A percentile compares a stretch with the other conserved stretches of the same genome.
phyloP scores from a whole-genome alignment of 1,140 invertebrate species.

The Cydia splendana region DNA sequence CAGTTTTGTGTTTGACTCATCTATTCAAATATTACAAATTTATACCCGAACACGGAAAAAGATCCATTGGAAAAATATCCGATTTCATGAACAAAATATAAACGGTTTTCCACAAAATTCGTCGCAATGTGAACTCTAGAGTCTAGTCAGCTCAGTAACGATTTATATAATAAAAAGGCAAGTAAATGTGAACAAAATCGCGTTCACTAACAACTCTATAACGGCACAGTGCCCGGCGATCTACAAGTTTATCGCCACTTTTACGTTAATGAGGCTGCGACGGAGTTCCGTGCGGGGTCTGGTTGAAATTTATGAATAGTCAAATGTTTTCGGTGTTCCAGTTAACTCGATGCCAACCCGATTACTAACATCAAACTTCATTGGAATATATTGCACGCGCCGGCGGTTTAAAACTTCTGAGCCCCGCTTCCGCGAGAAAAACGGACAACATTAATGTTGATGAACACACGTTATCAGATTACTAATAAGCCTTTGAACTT shows the following conservation, averaged over 20 bases:
- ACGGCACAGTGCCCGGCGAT: background rate
- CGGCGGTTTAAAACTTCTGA: background rate
- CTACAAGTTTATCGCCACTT: slow-evolving; percentile 28
- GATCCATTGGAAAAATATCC: too few species aligned
- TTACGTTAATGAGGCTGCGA: slow-evolving; percentile 29
- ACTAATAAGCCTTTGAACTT: background rate
- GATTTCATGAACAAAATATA: background rate
- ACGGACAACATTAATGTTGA: background rate
- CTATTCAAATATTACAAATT: too few species aligned
- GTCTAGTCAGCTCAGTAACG: background rate
- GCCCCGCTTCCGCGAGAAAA: background rate
- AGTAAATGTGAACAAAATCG: background rate
- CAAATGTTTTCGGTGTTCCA: slow-evolving; percentile 26
- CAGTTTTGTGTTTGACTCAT: too few species aligned
- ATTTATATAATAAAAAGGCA: background rate
- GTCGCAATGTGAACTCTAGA: background rate
- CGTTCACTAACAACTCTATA: background rate
- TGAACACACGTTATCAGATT: background rate
- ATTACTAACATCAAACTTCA: slow-evolving; percentile 21
- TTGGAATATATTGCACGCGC: slow-evolving; percentile 4
- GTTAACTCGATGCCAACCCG: slow-evolving; percentile 27
- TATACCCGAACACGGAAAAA: too few species aligned
- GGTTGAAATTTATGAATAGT: slow-evolving; percentile 27
- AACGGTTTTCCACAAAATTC: background rate
- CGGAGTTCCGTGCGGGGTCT: slow-evolving; percentile 15